Evolutionary conservation across 1,140 invertebrate genomes (phyloP).

Genomic region (Trichonephila clavata): DNA sequence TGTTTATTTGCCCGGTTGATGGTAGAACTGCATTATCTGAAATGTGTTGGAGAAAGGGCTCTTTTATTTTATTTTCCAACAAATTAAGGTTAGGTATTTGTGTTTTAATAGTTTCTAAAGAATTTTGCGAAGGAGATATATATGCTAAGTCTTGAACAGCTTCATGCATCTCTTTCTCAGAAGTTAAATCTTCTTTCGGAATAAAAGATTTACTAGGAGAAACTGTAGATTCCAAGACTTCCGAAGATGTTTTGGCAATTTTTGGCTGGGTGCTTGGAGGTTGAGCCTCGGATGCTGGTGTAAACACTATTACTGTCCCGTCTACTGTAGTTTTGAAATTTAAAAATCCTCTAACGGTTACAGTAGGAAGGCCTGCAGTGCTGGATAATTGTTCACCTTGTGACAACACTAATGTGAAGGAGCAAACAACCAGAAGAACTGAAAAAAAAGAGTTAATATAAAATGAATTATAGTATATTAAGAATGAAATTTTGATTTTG

Average conservation of each 20-base stretch:
- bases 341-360: conserved; percentile 93
- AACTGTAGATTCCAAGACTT: background rate
- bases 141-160: conserved; percentile 63
- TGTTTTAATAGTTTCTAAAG: conserved; percentile 56
- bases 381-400: background rate
- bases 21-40: conserved; percentile 70
- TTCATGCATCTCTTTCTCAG: conserved; percentile 5
- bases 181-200: background rate
- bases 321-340: conserved; percentile 94
- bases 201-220: background rate
- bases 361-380: conserved; percentile 83
- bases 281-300: conserved; percentile 85
- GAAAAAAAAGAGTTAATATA: conserved; percentile 17
- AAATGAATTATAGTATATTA: too few species aligned
- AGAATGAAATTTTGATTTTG: too few species aligned
- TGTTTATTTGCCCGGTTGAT: conserved; percentile 25
- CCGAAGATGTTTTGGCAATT: background rate
- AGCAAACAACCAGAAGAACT: conserved; percentile 1
- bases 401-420: background rate
- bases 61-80: conserved; percentile 61
- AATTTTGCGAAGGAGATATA: conserved; percentile 59
- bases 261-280: background rate
- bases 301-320: conserved; percentile 94
- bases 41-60: conserved; percentile 70
- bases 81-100: conserved; percentile 25